A percentile compares a stretch with the other conserved stretches of the same genome.
Evolutionary conservation across 1,140 invertebrate genomes (phyloP).

Genomic region (Aphelenchoides fujianensis): DNA sequence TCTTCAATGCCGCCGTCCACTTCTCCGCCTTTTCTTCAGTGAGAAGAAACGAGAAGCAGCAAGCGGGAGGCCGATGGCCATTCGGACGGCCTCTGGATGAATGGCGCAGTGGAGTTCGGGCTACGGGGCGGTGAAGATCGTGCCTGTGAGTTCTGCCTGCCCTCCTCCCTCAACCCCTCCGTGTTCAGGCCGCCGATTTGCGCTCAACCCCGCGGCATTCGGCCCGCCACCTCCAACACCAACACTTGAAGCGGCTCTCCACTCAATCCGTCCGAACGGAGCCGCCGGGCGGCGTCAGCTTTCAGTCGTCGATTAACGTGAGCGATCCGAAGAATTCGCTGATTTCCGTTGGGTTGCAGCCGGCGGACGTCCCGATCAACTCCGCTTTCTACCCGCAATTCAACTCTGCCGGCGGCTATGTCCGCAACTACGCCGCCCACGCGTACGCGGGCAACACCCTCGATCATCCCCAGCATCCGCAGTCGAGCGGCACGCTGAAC

Average conservation of each 20-base stretch:
- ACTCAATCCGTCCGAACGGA: background rate
- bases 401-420: background rate
- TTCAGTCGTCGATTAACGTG: background rate
- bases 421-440: background rate
- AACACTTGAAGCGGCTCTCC: background rate
- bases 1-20: background rate
- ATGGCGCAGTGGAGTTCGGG: background rate
- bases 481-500: background rate
- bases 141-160: no score
- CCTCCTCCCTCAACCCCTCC: no score
- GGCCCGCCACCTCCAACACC: background rate
- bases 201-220: background rate
- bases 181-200: background rate
- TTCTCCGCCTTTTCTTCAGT: background rate
- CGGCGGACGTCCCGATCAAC: background rate
- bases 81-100: background rate
- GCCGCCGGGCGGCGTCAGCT: background rate
- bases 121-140: background rate
- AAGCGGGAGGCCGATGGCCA: background rate
- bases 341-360: background rate
- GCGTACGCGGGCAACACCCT: background rate
- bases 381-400: background rate
- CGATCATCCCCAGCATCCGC: background rate
- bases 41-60: no score
- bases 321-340: background rate